Base-by-base conservation (phyloP, 2,797 vertebrate species). In the Borostomias antarcticus region DNA sequence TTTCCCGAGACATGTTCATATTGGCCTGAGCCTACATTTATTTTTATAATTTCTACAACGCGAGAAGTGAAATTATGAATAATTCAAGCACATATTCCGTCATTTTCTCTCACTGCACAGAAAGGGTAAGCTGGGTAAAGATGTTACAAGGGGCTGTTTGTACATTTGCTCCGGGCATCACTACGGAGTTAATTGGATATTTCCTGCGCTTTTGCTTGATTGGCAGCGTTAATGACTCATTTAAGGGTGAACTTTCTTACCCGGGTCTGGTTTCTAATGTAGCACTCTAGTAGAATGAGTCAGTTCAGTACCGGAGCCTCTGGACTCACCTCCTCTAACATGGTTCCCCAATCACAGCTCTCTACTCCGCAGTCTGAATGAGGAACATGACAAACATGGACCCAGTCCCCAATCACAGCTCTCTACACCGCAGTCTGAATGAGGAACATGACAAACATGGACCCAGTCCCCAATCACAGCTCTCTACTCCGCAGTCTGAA, bases 211-310 rank as follows among this genome's bases (percentile, higher is more conserved):
- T 57, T 62, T 33, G 17, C 74, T 74, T 77, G 70, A 70, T 68
- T 75, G 64, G 48, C 69, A 66, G 65, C 40, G 58, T 48, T 65
- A 63, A 56, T 73, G 30, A 25, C 63, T 68, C 56, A 64, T 57
- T 50, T 11, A 56, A 19, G 50, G 33, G 35, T 61, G 61, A 61
- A 72, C 56, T 62, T 40, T 35, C 60, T 28, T 47, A 64, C 62
- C 60, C 64, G 58, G 60, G 65, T 65, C 57, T 61, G 53, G n/a
- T 51, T 29, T 50, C 32, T 57, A 61, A 56, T 21, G 48, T 68
- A 52, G 73, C 70, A 6, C 76, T 64, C 73, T 30, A 66, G 64
- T 76, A 69, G 65, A 59, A 57, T 74, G 62, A 64, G 71, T 70
- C n/a, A 65, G 50, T 68, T 80, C 68, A 40, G 62, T 25, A 69